Percentiles rank a stretch among this genome's conserved stretches.
Conservation (phyloP, 2,113 vertebrate species). For the Scomber colias region DNA sequence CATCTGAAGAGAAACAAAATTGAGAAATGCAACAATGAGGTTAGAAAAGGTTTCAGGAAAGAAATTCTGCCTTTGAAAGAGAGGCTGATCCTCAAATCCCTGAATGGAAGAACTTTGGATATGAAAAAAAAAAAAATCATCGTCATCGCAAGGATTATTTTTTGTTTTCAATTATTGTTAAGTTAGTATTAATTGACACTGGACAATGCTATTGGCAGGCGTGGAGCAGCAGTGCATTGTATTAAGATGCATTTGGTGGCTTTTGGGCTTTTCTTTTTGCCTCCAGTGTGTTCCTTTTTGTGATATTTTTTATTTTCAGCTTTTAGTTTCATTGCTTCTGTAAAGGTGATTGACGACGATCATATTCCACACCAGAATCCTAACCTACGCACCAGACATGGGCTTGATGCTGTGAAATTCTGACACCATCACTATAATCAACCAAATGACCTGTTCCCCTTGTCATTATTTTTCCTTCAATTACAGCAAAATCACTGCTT, state of each 20-base stretch:
- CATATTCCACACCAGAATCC: slow-evolving; percentile 79
- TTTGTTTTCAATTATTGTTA: slow-evolving; percentile 76
- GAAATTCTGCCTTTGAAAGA: slow-evolving; percentile 90
- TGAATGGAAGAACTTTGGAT: slow-evolving; percentile 87
- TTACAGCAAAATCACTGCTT: slow-evolving; percentile 88
- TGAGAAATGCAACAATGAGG: slow-evolving; percentile 69
- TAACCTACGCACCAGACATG: slow-evolving; percentile 90
- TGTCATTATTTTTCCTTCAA: slow-evolving; percentile 82
- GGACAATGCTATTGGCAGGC: slow-evolving; percentile 90
- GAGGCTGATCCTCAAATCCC: slow-evolving; percentile 89
- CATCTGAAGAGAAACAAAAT: slow-evolving; percentile 79
- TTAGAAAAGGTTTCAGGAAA: slow-evolving; percentile 72
- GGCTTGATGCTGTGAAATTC: slow-evolving; percentile 94
- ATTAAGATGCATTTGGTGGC: slow-evolving; percentile 84
- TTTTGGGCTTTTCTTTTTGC: slow-evolving; percentile 90
- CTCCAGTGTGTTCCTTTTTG: slow-evolving; percentile 89
- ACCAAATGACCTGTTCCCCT: slow-evolving; percentile 83
- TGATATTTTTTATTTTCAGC: slow-evolving; percentile 74
- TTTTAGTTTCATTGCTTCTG: slow-evolving; percentile 93
- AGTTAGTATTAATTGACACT: slow-evolving; percentile 96
- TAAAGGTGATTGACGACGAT: slow-evolving; percentile 87
- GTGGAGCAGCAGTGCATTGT: slow-evolving; percentile 89
- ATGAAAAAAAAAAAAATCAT: slow-evolving; percentile 70
- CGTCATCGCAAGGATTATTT: slow-evolving; percentile 73
- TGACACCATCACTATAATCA: slow-evolving; percentile 88